A percentile compares a stretch with the other conserved stretches of the same genome.
Conservation (phyloP, 1,140 invertebrate species). For the Leptonema lineaticorne region DNA sequence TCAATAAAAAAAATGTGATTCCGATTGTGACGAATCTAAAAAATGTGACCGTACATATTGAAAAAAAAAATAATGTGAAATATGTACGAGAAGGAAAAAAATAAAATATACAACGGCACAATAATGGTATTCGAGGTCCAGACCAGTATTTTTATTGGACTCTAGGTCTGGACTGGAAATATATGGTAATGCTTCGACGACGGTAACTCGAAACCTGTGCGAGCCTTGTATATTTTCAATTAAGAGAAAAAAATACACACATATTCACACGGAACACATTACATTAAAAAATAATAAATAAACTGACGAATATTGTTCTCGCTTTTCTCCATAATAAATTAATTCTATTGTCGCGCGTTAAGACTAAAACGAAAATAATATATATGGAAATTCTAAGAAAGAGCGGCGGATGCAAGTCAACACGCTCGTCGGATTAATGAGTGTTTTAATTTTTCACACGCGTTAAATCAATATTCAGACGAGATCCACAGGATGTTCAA, state of each 20-base stretch:
- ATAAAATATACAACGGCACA: not conserved
- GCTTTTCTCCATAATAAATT: not conserved
- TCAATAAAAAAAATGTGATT: not conserved
- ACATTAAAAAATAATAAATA: not conserved
- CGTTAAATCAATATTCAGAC: constrained; percentile 6
- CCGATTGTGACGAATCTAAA: not conserved
- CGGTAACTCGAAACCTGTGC: not conserved
- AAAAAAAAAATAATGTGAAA: too few relatives aligned
- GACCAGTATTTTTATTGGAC: constrained; percentile 32
- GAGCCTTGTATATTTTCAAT: not conserved
- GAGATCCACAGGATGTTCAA: not conserved
- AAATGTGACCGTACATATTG: too few relatives aligned
- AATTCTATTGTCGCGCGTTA: not conserved
- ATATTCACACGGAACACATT: constrained; percentile 1
- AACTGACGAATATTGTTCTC: not conserved
- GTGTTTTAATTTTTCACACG: constrained; percentile 12
- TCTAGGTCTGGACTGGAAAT: constrained; percentile 19
- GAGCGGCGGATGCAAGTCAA: not conserved
- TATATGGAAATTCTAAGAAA: not conserved
- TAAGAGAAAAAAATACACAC: too few relatives aligned
- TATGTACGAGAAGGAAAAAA: too few relatives aligned
- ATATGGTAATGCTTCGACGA: constrained; percentile 26
- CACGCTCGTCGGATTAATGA: not conserved
- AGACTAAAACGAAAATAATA: not conserved
- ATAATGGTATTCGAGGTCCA: not conserved